Evolutionary conservation across 2,888 invertebrate genomes (phyloP), one percentile per base, ranked within the genome.

Genomic region (Drosophila paucipuncta): DNA sequence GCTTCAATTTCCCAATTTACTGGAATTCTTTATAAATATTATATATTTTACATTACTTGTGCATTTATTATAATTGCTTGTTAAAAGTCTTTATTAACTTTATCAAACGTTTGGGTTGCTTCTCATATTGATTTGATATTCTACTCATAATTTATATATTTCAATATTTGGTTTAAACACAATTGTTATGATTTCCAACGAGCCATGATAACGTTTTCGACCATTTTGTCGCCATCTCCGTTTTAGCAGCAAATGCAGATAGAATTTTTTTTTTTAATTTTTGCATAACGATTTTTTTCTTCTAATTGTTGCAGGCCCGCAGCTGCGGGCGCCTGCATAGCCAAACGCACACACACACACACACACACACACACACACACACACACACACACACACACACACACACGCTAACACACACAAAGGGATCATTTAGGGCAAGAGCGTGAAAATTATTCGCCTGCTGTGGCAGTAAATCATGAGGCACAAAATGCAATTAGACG

Each of bases 401-500:
- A 33, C 28, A 64, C 30, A 53, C 50, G 28, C 30, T 43, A 25
- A 43, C 50, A 41, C n/a, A 62, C 30, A 30, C 59, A 60, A 37
- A 10, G 10, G 54, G 37, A 50, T 30, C n/a, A 9, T 37, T 49
- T 55, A 50, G 57, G 47, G 57, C 57, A 60, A 53, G 43, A 62
- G 74, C 74, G 78, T 73, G 74, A 77, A 77, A 68, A 77, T 77
- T 65, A 78, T 70, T 70, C 68, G 54, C 72, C 30, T 80, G 76
- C 70, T 65, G 70, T 41, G 70, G 73, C 83, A 73, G 68, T 81
- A 82, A 82, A 81, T 82, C 83, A 80, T 69, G 54, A 75, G 84
- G 57, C 72, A 67, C 72, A 68, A 89, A 89, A 85, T 85, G 86
- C 89, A 89, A 89, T 85, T 85, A 85, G 87, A 79, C 66, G 89